Evolutionary conservation across 1,140 invertebrate species (phyloP).

Genomic region (Pogonomyrmex barbatus): DNA sequence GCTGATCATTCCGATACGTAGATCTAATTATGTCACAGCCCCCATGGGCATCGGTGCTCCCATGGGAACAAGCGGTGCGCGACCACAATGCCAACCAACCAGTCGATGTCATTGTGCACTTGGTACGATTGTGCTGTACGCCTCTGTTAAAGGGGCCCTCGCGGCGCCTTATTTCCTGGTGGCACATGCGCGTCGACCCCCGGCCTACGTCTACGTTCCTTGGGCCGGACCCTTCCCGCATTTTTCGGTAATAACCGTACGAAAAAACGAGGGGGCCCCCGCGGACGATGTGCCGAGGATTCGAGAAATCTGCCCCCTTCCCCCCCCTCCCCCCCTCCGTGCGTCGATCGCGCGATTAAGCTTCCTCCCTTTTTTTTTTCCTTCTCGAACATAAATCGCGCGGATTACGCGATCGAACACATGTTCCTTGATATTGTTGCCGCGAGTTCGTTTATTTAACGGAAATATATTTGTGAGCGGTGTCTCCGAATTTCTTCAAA

Average conservation of each 20-base stretch:
- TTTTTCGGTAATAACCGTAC: constrained; percentile 73
- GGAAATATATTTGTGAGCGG: constrained; percentile 53
- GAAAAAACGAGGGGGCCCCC: constrained; percentile 45
- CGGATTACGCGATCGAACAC: constrained; percentile 67
- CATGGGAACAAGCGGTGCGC: constrained; percentile 72
- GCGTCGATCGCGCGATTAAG: constrained; percentile 68
- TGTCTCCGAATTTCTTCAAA: not conserved
- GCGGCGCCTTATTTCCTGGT: constrained; percentile 68
- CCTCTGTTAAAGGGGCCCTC: constrained; percentile 67
- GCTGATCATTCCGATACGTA: constrained; percentile 77
- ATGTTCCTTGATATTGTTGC: constrained; percentile 66
- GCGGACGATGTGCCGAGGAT: constrained; percentile 30
- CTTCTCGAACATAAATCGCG: constrained; percentile 41
- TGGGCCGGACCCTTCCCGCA: constrained; percentile 47
- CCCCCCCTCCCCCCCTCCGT: constrained; percentile 31
- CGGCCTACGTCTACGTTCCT: constrained; percentile 31
- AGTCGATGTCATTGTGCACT: constrained; percentile 78
- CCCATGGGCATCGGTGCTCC: constrained; percentile 71
- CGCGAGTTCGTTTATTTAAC: constrained; percentile 47
- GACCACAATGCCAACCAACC: constrained; percentile 74
- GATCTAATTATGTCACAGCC: constrained; percentile 76
- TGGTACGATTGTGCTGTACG: constrained; percentile 73
- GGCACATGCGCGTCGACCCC: constrained; percentile 56
- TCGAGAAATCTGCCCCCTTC: constrained; percentile 26
- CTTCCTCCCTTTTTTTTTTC: constrained; percentile 31